Evolutionary conservation across 2,113 vertebrate genomes (phyloP), one percentile per base, ranked within the genome.

Genomic region (Microtus oregoni): DNA sequence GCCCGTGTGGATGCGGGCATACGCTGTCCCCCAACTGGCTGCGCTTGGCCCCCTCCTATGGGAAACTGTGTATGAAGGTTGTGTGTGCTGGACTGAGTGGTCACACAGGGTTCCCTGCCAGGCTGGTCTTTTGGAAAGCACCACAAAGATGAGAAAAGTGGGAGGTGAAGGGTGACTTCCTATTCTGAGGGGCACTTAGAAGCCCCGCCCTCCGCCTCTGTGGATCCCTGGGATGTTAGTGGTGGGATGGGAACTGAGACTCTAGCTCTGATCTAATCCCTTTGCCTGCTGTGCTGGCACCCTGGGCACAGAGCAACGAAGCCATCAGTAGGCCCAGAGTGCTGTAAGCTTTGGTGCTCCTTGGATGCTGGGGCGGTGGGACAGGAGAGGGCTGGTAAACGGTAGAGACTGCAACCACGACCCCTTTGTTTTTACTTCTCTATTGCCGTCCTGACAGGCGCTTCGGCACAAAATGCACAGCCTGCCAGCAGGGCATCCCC

Each of bases 381-480:
- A 32, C 17, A 5, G 83, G 77, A 38, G n/a, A 50, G 50, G 68
- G 44, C 7, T 0, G 26, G 20, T 26, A 52, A 7, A 41, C 0
- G 8, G 28, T 38, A 44, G 32, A 32, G 65, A 1, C 12, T 47
- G 22, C 3, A 30, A 15, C 9, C 55, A 26, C 3, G 35, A 3
- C 38, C 9, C 8, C 7, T 0, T 8, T 1, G 20, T 28, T 63
- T 86, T 93, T 5, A 86, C 3, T 65, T 15, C 22, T 58, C 50
- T 65, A 0, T 28, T 15, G 3, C 50, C 94, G 38, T 83, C 93
- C 92, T 32, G 70, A 96, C 98, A 99, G 99, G 98, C 99, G 99
- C 76, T 99, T 99, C 1, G 99, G 99, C 96, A 99, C 99, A 65
- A 99, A 99, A 99, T 99, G 99, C 98, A 99, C 99, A 1, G 99